Percentiles rank a stretch among this genome's conserved stretches.
Evolutionary conservation across 2,797 vertebrate species (phyloP).

Genomic region (Melanotaenia nigrans): DNA sequence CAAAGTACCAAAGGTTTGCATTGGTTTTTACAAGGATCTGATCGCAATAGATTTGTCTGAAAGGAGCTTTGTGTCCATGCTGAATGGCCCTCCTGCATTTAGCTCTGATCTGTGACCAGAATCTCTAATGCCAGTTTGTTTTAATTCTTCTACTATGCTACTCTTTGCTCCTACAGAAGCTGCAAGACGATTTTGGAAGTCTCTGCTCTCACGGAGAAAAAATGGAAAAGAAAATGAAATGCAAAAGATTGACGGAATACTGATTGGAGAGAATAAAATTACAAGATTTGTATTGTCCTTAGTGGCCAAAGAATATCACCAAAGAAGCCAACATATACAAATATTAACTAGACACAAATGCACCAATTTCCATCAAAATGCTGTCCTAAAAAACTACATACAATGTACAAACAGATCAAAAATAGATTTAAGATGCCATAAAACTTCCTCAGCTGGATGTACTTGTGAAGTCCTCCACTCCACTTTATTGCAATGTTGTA

Average conservation of each 20-base stretch:
- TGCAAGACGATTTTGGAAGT: conserved; percentile 6
- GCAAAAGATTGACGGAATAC: not conserved
- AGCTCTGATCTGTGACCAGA: conserved; percentile 23
- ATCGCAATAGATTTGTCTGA: conserved; percentile 9
- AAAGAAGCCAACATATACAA: too few species aligned
- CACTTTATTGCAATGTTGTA: too few species aligned
- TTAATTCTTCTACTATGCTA: conserved; percentile 10
- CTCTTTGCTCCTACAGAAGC: not conserved
- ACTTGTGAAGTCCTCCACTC: too few species aligned
- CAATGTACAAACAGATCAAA: too few species aligned
- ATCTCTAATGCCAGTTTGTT: conserved; percentile 26
- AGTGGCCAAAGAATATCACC: not conserved
- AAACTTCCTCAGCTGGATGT: too few species aligned
- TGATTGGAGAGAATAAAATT: not conserved
- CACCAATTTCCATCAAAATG: too few species aligned
- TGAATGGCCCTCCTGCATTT: conserved; percentile 29
- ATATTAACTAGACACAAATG: not conserved
- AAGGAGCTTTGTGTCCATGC: conserved; percentile 12
- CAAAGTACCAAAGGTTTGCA: not conserved
- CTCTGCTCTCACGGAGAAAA: not conserved
- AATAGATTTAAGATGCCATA: too few species aligned
- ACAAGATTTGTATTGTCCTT: not conserved
- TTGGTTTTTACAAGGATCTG: not conserved
- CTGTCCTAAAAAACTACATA: too few species aligned
- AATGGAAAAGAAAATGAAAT: not conserved